Evolutionary conservation across 2,113 vertebrate genomes (phyloP).

Genomic region (Eretmochelys imbricata): DNA sequence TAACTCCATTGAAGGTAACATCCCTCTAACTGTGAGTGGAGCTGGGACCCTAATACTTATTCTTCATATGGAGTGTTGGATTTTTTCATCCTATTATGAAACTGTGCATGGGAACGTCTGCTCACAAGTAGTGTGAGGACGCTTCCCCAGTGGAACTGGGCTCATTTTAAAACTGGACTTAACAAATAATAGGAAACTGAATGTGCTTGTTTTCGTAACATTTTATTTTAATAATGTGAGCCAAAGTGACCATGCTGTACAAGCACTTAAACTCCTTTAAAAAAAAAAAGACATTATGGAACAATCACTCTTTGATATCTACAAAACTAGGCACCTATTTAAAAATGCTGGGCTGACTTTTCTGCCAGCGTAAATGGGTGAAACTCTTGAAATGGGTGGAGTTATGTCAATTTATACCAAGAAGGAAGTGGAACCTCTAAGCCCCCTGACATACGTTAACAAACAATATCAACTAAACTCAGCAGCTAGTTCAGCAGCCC

Average conservation of each 20-base stretch:
- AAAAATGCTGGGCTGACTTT: not conserved
- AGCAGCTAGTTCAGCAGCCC: not conserved
- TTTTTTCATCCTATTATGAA: not conserved
- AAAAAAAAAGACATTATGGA: not conserved
- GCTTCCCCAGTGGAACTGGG: not conserved
- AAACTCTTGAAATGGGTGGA: not conserved
- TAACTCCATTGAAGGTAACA: not conserved
- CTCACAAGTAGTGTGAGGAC: not conserved
- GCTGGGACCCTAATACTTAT: not conserved
- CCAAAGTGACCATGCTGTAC: not conserved
- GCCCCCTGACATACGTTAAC: accelerated
- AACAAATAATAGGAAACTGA: not conserved
- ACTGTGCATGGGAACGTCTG: not conserved
- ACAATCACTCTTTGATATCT: not conserved
- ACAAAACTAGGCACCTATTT: not conserved
- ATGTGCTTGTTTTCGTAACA: not conserved
- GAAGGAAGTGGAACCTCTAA: not conserved
- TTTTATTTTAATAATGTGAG: not conserved
- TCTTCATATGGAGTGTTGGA: not conserved
- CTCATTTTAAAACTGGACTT: not conserved
- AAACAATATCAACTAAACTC: not conserved
- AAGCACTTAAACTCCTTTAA: not conserved
- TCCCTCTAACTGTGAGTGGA: not conserved
- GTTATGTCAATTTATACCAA: not conserved
- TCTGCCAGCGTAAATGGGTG: not conserved